Percentiles rank a stretch among this genome's conserved stretches.
These are phyloP conservation scores for Drosophila pegasa DNA, from an alignment of 2,888 invertebrate species.

Conservation along the genomic window DNA sequence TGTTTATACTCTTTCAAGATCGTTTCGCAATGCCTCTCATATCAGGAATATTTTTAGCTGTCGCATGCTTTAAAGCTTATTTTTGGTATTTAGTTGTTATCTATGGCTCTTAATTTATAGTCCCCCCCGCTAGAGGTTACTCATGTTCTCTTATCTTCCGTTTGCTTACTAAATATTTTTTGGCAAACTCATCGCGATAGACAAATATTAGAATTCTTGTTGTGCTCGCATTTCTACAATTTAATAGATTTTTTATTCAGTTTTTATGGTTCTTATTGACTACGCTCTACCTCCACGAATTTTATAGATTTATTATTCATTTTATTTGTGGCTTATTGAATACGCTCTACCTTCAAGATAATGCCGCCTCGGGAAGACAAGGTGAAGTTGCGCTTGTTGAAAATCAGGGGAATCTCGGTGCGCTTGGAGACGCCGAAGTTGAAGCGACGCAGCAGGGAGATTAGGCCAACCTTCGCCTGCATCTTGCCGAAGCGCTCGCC, in stretches of 20 bases:
- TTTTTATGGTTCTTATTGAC: not conserved
- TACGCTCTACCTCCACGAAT: slow-evolving; percentile 52
- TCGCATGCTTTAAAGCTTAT: not conserved
- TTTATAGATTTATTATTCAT: not conserved
- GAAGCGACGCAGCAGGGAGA: slow-evolving; percentile 45
- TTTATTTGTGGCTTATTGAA: slow-evolving; percentile 3
- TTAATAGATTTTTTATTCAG: not conserved
- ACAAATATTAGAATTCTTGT: not conserved
- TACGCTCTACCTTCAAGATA: slow-evolving; percentile 53
- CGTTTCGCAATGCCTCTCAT: not conserved
- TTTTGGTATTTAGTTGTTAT: not conserved
- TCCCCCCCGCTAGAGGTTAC: not conserved
- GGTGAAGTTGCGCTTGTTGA: slow-evolving; percentile 24
- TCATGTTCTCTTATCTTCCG: not conserved
- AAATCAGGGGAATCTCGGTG: slow-evolving; percentile 46
- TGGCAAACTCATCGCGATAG: not conserved
- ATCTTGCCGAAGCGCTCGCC: slow-evolving; percentile 81
- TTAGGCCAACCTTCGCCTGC: slow-evolving; percentile 76
- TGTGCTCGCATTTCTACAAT: too few species aligned
- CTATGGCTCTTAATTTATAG: not conserved
- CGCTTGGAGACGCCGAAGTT: slow-evolving; percentile 44
- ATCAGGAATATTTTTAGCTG: not conserved
- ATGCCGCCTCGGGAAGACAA: slow-evolving; percentile 45
- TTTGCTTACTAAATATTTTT: not conserved
- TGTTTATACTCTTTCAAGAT: not conserved